Base-by-base conservation (phyloP, 2,888 invertebrate genomes). In the Caenorhabditis sp. region DNA sequence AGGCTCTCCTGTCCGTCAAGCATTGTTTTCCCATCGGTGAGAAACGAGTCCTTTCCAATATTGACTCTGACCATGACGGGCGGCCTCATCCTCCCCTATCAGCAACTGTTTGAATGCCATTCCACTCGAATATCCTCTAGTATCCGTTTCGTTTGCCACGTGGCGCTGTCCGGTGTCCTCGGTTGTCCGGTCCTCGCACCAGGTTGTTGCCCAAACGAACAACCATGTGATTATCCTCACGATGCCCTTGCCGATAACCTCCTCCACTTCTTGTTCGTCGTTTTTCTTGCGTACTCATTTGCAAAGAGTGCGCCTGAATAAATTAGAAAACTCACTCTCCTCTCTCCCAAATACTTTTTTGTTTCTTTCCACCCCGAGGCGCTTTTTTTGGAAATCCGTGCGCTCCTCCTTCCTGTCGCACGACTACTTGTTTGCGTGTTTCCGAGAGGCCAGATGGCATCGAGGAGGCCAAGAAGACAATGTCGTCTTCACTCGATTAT, bases 401-500 rank as follows among this genome's bases (percentile, higher is more conserved):
- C 37, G n/a, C 52, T 27, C 11, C 48, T 26, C 27, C 53, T 39
- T 22, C 27, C 41, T 43, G 43, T 53, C 63, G 22, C 20, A 52
- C 46, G 26, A 39, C 65, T 46, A 65, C 65, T 65, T 65, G 65
- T 65, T 65, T 65, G 65, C 65, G 53, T 55, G 45, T 37, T 41
- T n/a, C 32, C 41, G 15, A 50, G 32, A 26, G 45, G 58, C 41
- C 66, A 66, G 66, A 56, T 66, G 66, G 43, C 45, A 37, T 32
- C 46, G 45, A 46, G 35, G 45, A 30, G 45, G 32, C 11, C n/a
- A n/a, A n/a, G 24, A 63, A 17, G 53, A 63, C 52, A 55, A 65
- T 55, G 65, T 48, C 65, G 13, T 63, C 39, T 61, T 62, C 65
- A 65, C 65, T 66, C 56, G 58, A 58, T 66, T 66, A 66, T 66